Evolutionary conservation across 2,888 invertebrate genomes (phyloP).

Genomic region (Arge pagana): DNA sequence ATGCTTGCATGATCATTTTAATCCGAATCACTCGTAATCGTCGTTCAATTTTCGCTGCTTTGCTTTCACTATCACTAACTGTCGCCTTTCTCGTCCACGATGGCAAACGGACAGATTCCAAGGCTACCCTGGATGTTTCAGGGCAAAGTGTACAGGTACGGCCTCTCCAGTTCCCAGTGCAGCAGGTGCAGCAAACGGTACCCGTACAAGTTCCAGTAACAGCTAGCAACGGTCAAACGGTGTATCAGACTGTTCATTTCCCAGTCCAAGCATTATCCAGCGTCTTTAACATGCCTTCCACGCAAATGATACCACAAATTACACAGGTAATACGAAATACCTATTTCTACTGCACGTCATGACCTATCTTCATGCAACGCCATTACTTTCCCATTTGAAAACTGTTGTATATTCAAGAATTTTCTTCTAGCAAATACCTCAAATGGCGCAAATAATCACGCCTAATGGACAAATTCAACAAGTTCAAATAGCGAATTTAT

Average conservation of each 20-base stretch:
- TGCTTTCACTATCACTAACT: slow-evolving; percentile 34
- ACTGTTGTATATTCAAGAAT: slow-evolving; percentile 1
- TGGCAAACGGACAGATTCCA: slow-evolving; percentile 40
- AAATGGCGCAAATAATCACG: slow-evolving; percentile 83
- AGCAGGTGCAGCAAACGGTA: slow-evolving; percentile 72
- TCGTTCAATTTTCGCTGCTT: slow-evolving; percentile 12
- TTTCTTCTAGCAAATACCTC: slow-evolving; percentile 67
- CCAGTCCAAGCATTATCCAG: slow-evolving; percentile 80
- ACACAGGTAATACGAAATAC: slow-evolving; percentile 64
- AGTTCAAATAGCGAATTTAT: slow-evolving; percentile 78
- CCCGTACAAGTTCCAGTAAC: slow-evolving; percentile 91
- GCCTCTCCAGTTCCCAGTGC: slow-evolving; percentile 72
- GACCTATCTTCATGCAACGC: slow-evolving; percentile 5
- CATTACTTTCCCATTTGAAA: too few relatives aligned
- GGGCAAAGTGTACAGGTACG: slow-evolving; percentile 76
- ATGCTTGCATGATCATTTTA: too few relatives aligned
- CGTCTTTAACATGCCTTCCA: slow-evolving; percentile 66
- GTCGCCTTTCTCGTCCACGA: slow-evolving; percentile 28
- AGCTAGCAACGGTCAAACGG: slow-evolving; percentile 83
- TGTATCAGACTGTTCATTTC: slow-evolving; percentile 93
- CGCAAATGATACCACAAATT: slow-evolving; percentile 83
- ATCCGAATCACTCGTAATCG: too few relatives aligned
- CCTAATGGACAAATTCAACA: slow-evolving; percentile 89
- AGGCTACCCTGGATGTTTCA: slow-evolving; percentile 48
- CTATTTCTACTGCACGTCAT: neutral